Evolutionary conservation across 1,140 invertebrate genomes (phyloP), one percentile per base, ranked within the genome.

Genomic region (Lordiphosa clarofinis): DNA sequence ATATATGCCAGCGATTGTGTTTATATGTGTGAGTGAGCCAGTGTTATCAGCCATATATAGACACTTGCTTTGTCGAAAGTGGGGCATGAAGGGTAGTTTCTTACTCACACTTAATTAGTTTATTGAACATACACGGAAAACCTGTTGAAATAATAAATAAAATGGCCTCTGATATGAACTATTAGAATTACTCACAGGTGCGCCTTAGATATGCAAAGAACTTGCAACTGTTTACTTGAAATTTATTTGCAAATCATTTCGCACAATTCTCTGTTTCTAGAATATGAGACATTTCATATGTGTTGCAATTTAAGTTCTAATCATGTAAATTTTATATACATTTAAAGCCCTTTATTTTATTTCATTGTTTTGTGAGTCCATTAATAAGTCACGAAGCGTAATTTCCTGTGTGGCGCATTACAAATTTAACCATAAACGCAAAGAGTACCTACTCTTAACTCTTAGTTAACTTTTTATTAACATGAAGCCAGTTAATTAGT

Each of bases 111-210:
- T 47, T 37, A 56, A 56, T 66, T 61, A 67, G 53, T 43, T 52
- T 49, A 62, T 70, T 57, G 58, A 47, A 42, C 24, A 4, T 31
- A 59, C 28, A 8, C 28, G 28, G 28, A 59, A 38, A 54, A 66
- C 56, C 50, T 56, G 42, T 68, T 73, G 56, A 35, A 35, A 59
- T n/a, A 56, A 73, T 49, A 66, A 37, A 39, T 63, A 35, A 62
- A 52, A 47, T 52, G 28, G 28, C 28, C 28, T 31, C 28, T 31
- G 28, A 31, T 31, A 31, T 31, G 28, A 31, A 31, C 28, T 31
- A 8, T 31, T 31, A 8, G 7, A 31, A 31, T 5, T 31, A 31
- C 6, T 7, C 28, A 31, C 7, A 31, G 7, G 28, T 31, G 7
- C 28, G 28, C 0, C 7, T 31, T 5, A 28, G 24, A 28, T 28